Conservation (phyloP, 92 coral and sea anemone species). For the Siderastrea radians region DNA sequence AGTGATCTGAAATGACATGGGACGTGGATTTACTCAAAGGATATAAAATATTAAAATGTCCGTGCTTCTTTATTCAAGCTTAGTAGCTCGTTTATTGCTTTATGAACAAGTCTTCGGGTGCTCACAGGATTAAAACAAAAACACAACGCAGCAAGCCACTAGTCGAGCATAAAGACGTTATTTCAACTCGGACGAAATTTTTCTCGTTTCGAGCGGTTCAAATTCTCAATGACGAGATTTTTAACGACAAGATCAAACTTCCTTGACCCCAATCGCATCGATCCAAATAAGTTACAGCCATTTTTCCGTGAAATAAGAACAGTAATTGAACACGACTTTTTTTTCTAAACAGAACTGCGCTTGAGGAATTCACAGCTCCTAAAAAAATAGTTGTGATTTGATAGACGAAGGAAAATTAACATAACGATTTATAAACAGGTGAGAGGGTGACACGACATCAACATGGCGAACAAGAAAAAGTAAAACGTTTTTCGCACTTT, state of each 20-base stretch:
- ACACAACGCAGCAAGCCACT: neutral
- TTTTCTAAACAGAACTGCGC: neutral
- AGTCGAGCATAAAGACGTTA: neutral
- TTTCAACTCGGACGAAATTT: neutral
- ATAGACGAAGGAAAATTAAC: slow-evolving; percentile 19
- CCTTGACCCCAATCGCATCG: neutral
- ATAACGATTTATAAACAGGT: slow-evolving; percentile 32
- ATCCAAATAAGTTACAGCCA: neutral
- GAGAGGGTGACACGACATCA: slow-evolving; percentile 74
- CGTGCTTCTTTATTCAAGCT: slow-evolving; percentile 36
- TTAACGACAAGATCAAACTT: neutral
- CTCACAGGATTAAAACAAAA: slow-evolving; percentile 27
- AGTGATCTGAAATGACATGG: neutral
- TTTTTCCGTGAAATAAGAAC: neutral
- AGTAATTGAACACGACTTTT: neutral
- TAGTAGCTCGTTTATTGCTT: slow-evolving; percentile 40
- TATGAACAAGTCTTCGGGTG: slow-evolving; percentile 6
- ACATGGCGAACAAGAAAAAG: slow-evolving; percentile 45
- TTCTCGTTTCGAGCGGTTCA: neutral
- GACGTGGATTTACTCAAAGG: slow-evolving; percentile 70
- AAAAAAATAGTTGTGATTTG: slow-evolving; percentile 30
- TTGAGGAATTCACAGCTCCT: slow-evolving; percentile 20
- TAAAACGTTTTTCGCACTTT: neutral
- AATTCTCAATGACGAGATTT: neutral
- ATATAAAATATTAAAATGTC: slow-evolving; percentile 70